Evolutionary conservation across 2,888 invertebrate species (phyloP).

Genomic region (Caenorhabditis sp.): DNA sequence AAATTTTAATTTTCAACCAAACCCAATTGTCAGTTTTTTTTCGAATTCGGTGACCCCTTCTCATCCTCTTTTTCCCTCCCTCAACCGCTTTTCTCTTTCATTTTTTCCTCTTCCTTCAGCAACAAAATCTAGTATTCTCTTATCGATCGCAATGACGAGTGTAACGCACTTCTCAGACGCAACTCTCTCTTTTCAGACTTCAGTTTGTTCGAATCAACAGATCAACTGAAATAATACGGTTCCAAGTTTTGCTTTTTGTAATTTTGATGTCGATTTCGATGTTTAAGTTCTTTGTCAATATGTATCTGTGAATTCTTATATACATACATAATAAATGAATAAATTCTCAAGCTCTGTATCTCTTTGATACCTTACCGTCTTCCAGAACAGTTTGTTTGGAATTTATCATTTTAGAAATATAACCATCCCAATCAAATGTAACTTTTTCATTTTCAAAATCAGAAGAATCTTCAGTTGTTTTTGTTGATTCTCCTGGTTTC

Average conservation of each 20-base stretch:
- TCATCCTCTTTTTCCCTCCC: background rate
- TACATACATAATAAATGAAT: no score
- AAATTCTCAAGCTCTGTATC: no score
- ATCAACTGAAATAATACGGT: constrained; percentile 47
- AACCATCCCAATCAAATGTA: no score
- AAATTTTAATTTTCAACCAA: no score
- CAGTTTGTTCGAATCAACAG: constrained; percentile 48
- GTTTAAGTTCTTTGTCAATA: background rate
- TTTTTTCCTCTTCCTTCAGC: constrained; percentile 31
- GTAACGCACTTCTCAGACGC: constrained; percentile 14
- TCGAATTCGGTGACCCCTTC: constrained; percentile 44
- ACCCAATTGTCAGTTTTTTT: constrained; percentile 51
- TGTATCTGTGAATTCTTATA: background rate
- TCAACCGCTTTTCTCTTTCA: constrained; percentile 14
- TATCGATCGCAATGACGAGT: constrained; percentile 58
- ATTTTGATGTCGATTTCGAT: background rate
- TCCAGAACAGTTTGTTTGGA: background rate
- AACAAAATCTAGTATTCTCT: constrained; percentile 31
- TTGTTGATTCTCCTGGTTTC: constrained; percentile 2
- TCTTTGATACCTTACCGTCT: no score
- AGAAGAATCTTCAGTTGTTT: no score
- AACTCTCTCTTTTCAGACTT: constrained; percentile 26
- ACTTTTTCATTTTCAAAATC: no score
- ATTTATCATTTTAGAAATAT: no score
- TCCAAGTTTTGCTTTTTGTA: constrained; percentile 1